Percentiles rank a stretch among this genome's conserved stretches.
phyloP scores from a whole-genome alignment of 2,113 vertebrate species.

The Esox niger region DNA sequence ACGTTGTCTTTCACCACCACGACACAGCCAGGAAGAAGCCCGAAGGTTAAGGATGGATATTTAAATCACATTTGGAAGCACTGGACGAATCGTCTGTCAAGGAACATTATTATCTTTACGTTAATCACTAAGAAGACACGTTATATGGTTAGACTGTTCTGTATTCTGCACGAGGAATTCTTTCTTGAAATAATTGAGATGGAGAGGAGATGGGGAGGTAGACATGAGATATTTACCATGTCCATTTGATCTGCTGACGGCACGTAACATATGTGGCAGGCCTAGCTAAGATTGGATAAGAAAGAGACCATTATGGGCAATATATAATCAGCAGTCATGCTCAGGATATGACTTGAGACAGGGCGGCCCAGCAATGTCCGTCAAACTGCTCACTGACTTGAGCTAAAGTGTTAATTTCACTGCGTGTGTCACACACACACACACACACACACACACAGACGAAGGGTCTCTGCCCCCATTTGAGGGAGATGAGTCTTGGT shows the following conservation, averaged over 20 bases:
- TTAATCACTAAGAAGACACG: background rate
- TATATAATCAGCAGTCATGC: background rate
- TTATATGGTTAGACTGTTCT: conserved; percentile 28
- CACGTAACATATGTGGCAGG: conserved; percentile 37
- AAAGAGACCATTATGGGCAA: background rate
- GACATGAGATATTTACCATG: conserved; percentile 25
- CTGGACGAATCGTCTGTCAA: conserved; percentile 42
- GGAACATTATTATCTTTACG: conserved; percentile 37
- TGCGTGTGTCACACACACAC: conserved; percentile 4
- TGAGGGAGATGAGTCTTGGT: conserved; percentile 44
- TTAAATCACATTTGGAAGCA: conserved; percentile 22
- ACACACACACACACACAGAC: conserved; percentile 17
- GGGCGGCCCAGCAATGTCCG: conserved; percentile 26
- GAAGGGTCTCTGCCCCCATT: conserved; percentile 51
- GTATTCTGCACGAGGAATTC: too few species aligned
- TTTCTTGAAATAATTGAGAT: too few species aligned
- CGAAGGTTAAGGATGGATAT: conserved; percentile 31
- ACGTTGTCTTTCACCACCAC: conserved; percentile 34
- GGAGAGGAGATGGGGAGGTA: conserved; percentile 10
- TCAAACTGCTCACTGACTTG: conserved; percentile 40
- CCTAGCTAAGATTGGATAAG: too few species aligned
- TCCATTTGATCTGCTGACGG: conserved; percentile 36
- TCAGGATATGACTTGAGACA: conserved; percentile 12
- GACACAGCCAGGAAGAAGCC: conserved; percentile 26
- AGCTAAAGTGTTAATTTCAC: conserved; percentile 53